A percentile compares a stretch with the other conserved stretches of the same genome.
Conservation (phyloP, 2,113 vertebrate species). For the Polypterus bichir region DNA sequence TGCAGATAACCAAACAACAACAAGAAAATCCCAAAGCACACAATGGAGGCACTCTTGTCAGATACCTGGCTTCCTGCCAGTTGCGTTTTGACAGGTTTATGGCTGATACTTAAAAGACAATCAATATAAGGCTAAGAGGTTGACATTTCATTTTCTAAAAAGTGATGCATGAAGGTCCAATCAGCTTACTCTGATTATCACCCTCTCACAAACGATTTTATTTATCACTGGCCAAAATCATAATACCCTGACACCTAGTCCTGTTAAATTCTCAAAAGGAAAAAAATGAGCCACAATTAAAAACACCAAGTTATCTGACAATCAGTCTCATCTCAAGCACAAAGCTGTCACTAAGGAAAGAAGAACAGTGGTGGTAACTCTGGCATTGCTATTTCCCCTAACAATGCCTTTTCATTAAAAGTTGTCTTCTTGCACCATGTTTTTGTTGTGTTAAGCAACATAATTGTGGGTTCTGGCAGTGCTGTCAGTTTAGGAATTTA, state of each 20-base stretch:
- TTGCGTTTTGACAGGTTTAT: slow-evolving; percentile 56
- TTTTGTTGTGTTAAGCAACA: slow-evolving; percentile 19
- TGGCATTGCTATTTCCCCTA: slow-evolving; percentile 34
- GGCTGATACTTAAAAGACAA: slow-evolving; percentile 52
- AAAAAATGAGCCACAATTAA: slow-evolving; percentile 51
- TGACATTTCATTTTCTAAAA: slow-evolving; percentile 71
- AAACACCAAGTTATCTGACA: slow-evolving; percentile 46
- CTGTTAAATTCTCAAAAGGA: slow-evolving; percentile 41
- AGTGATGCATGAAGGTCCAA: slow-evolving; percentile 62
- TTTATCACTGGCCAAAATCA: slow-evolving; percentile 38
- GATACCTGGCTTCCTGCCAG: slow-evolving; percentile 46
- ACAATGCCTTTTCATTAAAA: slow-evolving; percentile 46
- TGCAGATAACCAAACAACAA: slow-evolving; percentile 20
- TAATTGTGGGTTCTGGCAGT: too few relatives aligned
- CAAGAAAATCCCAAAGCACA: slow-evolving; percentile 7
- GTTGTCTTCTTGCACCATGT: slow-evolving; percentile 30
- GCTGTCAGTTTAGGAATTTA: too few relatives aligned
- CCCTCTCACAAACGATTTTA: slow-evolving; percentile 40
- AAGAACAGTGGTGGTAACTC: slow-evolving; percentile 36
- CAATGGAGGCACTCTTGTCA: slow-evolving; percentile 24
- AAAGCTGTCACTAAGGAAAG: slow-evolving; percentile 48
- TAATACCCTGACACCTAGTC: slow-evolving; percentile 36
- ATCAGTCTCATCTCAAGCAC: slow-evolving; percentile 54
- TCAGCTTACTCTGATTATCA: slow-evolving; percentile 55
- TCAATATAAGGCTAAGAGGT: slow-evolving; percentile 58